A percentile compares a stretch with the other conserved stretches of the same genome.
phyloP scores from a whole-genome alignment of 2,113 vertebrate species.

The Fukomys damarensis region DNA sequence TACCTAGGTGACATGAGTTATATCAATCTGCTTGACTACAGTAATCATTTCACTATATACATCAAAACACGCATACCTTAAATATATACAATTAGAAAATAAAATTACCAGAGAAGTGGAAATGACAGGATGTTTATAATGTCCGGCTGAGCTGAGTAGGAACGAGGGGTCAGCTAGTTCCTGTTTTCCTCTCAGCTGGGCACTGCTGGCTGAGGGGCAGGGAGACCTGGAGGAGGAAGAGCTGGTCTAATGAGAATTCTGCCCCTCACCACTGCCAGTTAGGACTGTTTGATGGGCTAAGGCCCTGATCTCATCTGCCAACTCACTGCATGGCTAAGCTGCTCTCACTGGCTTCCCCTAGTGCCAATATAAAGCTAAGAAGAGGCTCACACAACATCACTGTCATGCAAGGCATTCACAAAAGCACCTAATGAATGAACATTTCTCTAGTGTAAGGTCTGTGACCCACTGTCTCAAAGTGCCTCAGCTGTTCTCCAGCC shows the following conservation, averaged over 20 bases:
- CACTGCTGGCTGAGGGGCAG: neutral
- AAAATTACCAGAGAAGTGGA: neutral
- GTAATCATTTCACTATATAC: neutral
- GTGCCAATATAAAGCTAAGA: neutral
- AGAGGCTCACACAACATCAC: neutral
- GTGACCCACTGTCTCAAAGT: neutral
- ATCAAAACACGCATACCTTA: neutral
- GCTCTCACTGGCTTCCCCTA: neutral
- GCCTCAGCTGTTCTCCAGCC: neutral
- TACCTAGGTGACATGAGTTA: neutral
- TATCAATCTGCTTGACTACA: neutral
- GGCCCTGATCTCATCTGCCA: neutral
- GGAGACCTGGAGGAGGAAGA: neutral
- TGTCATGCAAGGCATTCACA: neutral
- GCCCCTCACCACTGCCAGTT: neutral
- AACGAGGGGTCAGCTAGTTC: neutral
- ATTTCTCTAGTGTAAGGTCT: neutral
- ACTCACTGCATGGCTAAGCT: neutral
- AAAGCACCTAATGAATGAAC: neutral
- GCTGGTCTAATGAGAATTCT: fast-evolving
- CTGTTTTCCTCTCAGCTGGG: neutral
- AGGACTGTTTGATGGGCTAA: no score
- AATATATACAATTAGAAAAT: neutral
- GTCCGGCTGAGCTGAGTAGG: neutral
- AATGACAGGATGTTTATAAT: neutral